Evolutionary conservation across 2,113 vertebrate species (phyloP), one percentile per base, ranked within the genome.

Genomic region (Aspidoscelis tigris): DNA sequence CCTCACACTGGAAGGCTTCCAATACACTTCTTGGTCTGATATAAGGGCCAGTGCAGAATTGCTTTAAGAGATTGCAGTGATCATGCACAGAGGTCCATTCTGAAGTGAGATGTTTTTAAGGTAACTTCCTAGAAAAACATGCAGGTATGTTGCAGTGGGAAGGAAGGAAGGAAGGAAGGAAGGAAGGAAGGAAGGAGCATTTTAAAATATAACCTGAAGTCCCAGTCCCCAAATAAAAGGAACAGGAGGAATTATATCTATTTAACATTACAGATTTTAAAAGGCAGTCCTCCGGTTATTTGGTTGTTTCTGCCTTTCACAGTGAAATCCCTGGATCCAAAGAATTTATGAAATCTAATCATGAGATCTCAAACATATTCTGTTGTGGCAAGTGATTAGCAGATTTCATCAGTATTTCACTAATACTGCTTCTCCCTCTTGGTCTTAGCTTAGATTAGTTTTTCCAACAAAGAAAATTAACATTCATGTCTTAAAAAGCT

Each of bases 351-450:
- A 69, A 47, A 69, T 69, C 14, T 80, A 47, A 83, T 83, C 44
- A 83, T 77, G 74, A 70, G 33, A 43, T 70, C 47, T 41, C 53
- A 77, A 58, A 68, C 47, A 20, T 77, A 58, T 77, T 70, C 41
- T 53, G 53, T 39, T 76, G 43, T 83, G 47, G n/a, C 8, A 70
- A 77, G 65, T 77, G 70, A 82, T 82, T 74, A 72, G 33, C n/a
- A 8, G 9, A 84, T 84, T 84, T 70, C 65, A 77, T 77, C 65
- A 58, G 47, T 69, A 68, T 41, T 84, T 16, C 21, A 76, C 12
- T 58, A 77, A 55, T 14, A 43, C 44, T 77, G 22, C 39, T 58
- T 77, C 55, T 43, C 65, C 33, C 20, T 84, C 50, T 55, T 84
- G 61, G 33, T n/a, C 65, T 69, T 69, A 55, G 39, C 75, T 68